phyloP scores from a whole-genome alignment of 2,888 invertebrate species.

The Agriotes lineatus region DNA sequence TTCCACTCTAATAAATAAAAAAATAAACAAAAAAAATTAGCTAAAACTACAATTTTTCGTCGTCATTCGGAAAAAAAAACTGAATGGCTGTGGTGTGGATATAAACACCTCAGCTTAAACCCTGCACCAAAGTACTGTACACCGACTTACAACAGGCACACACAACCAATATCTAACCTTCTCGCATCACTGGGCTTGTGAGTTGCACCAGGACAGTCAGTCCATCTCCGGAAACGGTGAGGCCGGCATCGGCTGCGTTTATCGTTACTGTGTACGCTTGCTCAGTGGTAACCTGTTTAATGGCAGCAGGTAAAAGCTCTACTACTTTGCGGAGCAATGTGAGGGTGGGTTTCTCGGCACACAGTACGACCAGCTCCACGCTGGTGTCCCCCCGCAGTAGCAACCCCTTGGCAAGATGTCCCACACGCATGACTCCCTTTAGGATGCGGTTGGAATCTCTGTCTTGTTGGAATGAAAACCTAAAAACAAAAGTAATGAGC shows the following conservation, averaged over 20 bases:
- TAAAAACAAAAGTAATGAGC: constrained; percentile 54
- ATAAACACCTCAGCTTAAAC: constrained; percentile 62
- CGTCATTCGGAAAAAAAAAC: not conserved
- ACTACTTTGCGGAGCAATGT: constrained; percentile 89
- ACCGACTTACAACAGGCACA: constrained; percentile 47
- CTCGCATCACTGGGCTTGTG: constrained; percentile 94
- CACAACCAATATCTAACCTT: constrained; percentile 68
- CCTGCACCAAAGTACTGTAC: constrained; percentile 63
- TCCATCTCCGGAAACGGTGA: constrained; percentile 83
- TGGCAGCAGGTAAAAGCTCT: constrained; percentile 84
- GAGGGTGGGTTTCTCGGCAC: constrained; percentile 93
- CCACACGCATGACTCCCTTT: constrained; percentile 97
- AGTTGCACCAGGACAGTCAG: constrained; percentile 89
- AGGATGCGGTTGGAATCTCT: constrained; percentile 78
- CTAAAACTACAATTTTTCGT: not conserved
- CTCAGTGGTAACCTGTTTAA: constrained; percentile 79
- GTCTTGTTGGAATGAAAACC: constrained; percentile 77
- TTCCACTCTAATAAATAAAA: constrained; percentile 20
- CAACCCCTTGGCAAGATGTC: constrained; percentile 90
- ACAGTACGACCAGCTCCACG: constrained; percentile 94
- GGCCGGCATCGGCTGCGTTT: constrained; percentile 86
- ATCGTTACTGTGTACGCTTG: constrained; percentile 87
- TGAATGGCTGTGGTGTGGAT: not conserved
- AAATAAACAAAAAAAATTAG: not conserved
- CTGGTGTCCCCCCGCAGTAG: constrained; percentile 89